Evolutionary conservation across 2,888 invertebrate genomes (phyloP), one percentile per base, ranked within the genome.

Genomic region (Furcula furcula): DNA sequence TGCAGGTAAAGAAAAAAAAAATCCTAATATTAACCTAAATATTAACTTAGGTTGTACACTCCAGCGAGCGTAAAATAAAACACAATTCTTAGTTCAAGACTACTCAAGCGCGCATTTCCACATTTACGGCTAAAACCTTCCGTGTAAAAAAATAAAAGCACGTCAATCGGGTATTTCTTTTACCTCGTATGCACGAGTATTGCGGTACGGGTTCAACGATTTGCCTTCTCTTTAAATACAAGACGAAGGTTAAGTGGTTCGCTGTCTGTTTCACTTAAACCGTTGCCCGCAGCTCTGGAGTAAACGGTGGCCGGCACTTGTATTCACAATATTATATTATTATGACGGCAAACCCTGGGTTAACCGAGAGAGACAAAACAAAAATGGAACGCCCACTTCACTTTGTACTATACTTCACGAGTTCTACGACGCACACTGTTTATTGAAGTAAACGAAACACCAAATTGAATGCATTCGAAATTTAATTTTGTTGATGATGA

Each of bases 231-330:
- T 75, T 76, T 76, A 74, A 81, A 79, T 72, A 76, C 69, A 71
- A 71, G 76, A 76, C 67, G 71, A 78, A 80, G 84, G 84, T 82
- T 82, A 85, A 85, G 81, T 83, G 79, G 77, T 56, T 59, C 47
- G 68, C 69, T 78, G 85, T 82, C 83, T 74, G 80, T 79, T 81
- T 79, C 80, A 80, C 76, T 84, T 81, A 82, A 74, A 71, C 65
- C 60, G 63, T 67, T 66, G 69, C 71, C 69, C 67, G 62, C 55
- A 72, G 72, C 69, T 53, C 63, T 56, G 61, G 54, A 61, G 70
- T 62, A 67, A 71, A 66, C 69, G 65, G 72, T 68, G 65, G 69
- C 61, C 53, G 56, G 68, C 58, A 65, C 63, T 72, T 73, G 63
- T 65, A 61, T 70, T 64, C 62, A 70, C 65, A 66, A 71, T 65